A percentile compares a stretch with the other conserved stretches of the same genome.
phyloP scores from a whole-genome alignment of 2,888 invertebrate genomes.

The Melinaea marsaeus region DNA sequence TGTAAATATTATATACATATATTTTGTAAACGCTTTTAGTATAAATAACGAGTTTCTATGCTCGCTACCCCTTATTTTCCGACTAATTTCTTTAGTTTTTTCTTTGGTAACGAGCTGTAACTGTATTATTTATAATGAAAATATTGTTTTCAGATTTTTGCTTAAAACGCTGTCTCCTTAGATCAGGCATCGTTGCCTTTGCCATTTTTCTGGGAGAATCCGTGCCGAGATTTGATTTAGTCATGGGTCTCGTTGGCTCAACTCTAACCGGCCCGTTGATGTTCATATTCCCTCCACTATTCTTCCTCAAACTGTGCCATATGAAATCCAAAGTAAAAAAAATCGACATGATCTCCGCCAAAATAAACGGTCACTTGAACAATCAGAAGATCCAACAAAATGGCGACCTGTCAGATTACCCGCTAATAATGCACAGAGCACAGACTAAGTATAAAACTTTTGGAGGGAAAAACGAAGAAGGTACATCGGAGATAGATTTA shows the following conservation, averaged over 20 bases:
- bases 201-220: slow-evolving; percentile 88
- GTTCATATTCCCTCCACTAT: slow-evolving; percentile 89
- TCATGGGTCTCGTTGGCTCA: slow-evolving; percentile 91
- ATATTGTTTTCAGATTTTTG: slow-evolving; percentile 82
- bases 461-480: slow-evolving; percentile 32
- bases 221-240: slow-evolving; percentile 90
- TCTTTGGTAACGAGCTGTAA: too few relatives aligned
- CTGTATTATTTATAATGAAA: background rate
- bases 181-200: slow-evolving; percentile 82
- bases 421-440: slow-evolving; percentile 45
- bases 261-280: slow-evolving; percentile 89
- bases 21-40: too few relatives aligned
- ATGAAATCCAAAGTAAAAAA: slow-evolving; percentile 55
- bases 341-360: slow-evolving; percentile 20
- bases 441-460: slow-evolving; percentile 58
- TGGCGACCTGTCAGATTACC: slow-evolving; percentile 41
- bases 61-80: too few relatives aligned
- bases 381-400: slow-evolving; percentile 32
- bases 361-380: slow-evolving; percentile 9
- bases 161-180: slow-evolving; percentile 82
- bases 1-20: too few relatives aligned
- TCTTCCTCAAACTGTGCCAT: slow-evolving; percentile 83
- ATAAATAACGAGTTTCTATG: too few relatives aligned
- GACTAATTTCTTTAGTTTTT: too few relatives aligned
- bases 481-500: slow-evolving; percentile 34